These are phyloP conservation scores for Watsonalla binaria DNA, from an alignment of 2,888 invertebrate genomes.

Conservation along the genomic window DNA sequence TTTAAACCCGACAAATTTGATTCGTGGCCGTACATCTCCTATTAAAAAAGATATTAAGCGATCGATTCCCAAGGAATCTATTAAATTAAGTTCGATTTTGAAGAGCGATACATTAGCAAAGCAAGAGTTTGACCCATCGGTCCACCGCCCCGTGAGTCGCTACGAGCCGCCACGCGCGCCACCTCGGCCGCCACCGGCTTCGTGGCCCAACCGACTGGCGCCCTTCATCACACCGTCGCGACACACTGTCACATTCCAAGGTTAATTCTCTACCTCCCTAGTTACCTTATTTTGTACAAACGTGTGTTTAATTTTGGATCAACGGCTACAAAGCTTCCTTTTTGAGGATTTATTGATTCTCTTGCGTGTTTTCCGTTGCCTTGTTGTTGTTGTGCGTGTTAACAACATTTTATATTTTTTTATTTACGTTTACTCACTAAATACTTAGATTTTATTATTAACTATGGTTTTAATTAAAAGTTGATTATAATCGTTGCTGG, in stretches of 20 bases:
- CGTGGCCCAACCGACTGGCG: constrained; percentile 63
- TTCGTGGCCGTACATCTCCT: constrained; percentile 51
- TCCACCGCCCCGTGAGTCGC: constrained; percentile 86
- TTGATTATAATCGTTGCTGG: constrained; percentile 4
- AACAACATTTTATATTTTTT: neutral
- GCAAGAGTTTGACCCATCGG: constrained; percentile 85
- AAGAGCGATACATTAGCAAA: constrained; percentile 78
- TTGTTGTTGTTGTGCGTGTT: constrained; percentile 36
- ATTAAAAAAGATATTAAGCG: constrained; percentile 66
- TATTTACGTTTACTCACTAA: constrained; percentile 1
- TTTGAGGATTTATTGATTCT: constrained; percentile 52
- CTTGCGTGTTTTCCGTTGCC: constrained; percentile 34
- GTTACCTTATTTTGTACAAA: constrained; percentile 21
- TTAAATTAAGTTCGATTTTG: constrained; percentile 71
- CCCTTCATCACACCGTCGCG: constrained; percentile 76
- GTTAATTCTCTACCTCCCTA: constrained; percentile 68
- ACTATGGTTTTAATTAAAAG: constrained; percentile 5
- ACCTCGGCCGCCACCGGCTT: constrained; percentile 69
- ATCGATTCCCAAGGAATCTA: constrained; percentile 49
- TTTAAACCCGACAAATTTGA: constrained; percentile 54
- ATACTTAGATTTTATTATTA: neutral
- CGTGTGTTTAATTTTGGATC: constrained; percentile 65
- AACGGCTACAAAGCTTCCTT: constrained; percentile 34
- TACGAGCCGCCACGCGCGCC: constrained; percentile 84
- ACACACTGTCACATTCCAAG: constrained; percentile 86